These are phyloP conservation scores for Passerina amoena DNA, from an alignment of 2,113 vertebrate species.

Conservation along the genomic window DNA sequence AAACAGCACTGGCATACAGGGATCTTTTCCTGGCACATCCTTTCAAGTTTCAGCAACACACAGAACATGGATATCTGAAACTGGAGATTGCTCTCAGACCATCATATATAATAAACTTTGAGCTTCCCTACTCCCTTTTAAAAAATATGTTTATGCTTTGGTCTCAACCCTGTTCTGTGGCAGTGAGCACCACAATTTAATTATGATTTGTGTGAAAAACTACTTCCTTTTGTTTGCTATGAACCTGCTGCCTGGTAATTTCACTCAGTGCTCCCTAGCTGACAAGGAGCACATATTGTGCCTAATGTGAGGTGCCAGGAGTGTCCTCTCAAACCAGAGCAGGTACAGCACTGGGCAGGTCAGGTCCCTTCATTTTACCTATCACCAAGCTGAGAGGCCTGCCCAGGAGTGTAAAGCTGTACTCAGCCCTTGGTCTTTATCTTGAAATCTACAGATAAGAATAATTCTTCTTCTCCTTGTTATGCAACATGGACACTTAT, in stretches of 20 bases:
- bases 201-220: constrained; percentile 7
- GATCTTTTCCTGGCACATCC: background rate
- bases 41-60: background rate
- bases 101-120: background rate
- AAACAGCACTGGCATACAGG: background rate
- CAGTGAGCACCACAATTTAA: background rate
- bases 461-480: background rate
- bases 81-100: background rate
- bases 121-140: background rate
- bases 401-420: background rate
- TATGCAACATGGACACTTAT: background rate
- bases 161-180: background rate
- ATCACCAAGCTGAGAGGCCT: background rate
- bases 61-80: background rate
- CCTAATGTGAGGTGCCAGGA: background rate
- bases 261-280: background rate
- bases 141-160: background rate
- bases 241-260: background rate
- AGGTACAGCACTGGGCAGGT: background rate
- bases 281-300: background rate
- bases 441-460: background rate
- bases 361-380: background rate
- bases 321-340: background rate
- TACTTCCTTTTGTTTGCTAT: background rate
- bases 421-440: background rate